phyloP scores from a whole-genome alignment of 2,888 invertebrate genomes.

The Hybos culiciformis region DNA sequence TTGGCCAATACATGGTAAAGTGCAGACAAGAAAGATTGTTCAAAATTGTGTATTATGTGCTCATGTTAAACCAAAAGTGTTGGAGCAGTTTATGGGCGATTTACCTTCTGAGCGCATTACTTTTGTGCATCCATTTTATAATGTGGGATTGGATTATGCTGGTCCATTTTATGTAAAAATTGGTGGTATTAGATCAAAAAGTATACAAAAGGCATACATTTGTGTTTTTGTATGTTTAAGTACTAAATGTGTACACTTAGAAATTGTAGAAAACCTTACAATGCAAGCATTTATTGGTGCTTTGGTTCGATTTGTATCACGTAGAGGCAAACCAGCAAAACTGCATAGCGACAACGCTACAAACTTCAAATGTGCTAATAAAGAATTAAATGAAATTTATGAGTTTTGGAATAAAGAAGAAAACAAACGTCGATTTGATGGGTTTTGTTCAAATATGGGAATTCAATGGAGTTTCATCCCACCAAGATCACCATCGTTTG shows the following conservation, averaged over 20 bases:
- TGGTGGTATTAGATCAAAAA: not conserved
- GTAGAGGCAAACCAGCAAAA: not conserved
- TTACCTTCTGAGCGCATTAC: constrained; percentile 5
- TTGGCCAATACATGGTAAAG: constrained; percentile 17
- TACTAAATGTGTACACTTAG: not conserved
- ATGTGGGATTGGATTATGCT: constrained; percentile 11
- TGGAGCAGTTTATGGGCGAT: constrained; percentile 15
- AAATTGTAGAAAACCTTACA: not conserved
- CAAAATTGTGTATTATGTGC: constrained; percentile 13
- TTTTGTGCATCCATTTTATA: constrained; percentile 9
- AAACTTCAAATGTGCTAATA: constrained; percentile 5
- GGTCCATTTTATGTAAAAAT: constrained; percentile 10
- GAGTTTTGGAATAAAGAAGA: not conserved
- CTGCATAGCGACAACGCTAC: not conserved
- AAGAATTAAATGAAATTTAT: not conserved
- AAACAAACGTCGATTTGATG: not conserved
- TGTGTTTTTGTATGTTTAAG: too few relatives aligned
- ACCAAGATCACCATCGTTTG: constrained; percentile 12
- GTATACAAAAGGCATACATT: not conserved
- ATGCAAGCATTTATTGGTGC: not conserved
- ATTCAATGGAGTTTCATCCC: constrained; percentile 4
- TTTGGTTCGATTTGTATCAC: not conserved
- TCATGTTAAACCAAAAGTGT: constrained; percentile 9
- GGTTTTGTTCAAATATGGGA: not conserved
- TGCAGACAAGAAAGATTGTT: constrained; percentile 10